Base-by-base conservation (phyloP, 2,797 vertebrate species). In the Coccyzus lansbergi region DNA sequence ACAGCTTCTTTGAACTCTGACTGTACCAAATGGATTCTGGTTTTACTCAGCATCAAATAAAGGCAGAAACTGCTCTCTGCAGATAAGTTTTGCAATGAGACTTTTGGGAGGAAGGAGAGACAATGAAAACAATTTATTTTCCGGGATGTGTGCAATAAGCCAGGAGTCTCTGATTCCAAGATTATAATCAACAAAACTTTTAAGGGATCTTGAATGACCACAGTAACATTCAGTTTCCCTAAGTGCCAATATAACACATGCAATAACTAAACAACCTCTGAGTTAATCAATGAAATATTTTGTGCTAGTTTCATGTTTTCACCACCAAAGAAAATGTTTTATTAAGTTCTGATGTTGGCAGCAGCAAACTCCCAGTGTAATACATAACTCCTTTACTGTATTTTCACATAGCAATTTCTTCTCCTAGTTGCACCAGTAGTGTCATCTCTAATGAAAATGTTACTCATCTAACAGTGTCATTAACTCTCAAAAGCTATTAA, bases 101-200 rank as follows among this genome's bases (percentile, higher is more conserved):
- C 65, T 86, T 83, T 42, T 40, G 51, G 63, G 79, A 83, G 24
- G 48, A 71, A 89, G 65, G 5, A 51, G 42, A 80, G 21, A 91
- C 38, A 85, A 95, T 76, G 53, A 95, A 93, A 93, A 83, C 60
- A 19, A 65, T 87, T 89, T 68, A 18, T 93, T 68, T 88, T 84
- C 46, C 51, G 78, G 65, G 20, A 91, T 10, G 7, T 5, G n/a
- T 25, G 48, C 70, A 65, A 49, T 40, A 8, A 70, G 40, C 33
- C 75, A 80, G 56, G 18, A 34, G 49, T 19, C 75, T 74, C 33
- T 83, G 55, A 56, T 69, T 83, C 51, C 1, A 2, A 86, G 63
- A 88, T 33, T 40, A 55, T 59, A 56, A 90, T 15, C 36, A 70
- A 67, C 36, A 87, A 69, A 85, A 76, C 17, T 78, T 76, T 10